Evolutionary conservation across 2,113 vertebrate species (phyloP).

Genomic region (Dasyurus viverrinus): DNA sequence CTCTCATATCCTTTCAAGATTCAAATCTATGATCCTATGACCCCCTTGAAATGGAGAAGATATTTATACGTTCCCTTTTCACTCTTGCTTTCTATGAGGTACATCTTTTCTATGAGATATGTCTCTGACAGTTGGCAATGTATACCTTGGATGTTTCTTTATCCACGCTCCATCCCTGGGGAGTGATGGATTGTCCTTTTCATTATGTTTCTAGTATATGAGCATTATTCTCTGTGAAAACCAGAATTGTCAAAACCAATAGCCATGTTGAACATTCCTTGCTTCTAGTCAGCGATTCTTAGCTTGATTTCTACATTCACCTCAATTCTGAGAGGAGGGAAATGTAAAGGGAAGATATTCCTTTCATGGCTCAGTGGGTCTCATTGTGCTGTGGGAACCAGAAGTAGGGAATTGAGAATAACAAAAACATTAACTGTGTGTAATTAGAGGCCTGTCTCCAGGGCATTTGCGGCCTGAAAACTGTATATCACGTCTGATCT

Average conservation of each 20-base stretch:
- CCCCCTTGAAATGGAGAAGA: not conserved
- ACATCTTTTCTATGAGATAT: not conserved
- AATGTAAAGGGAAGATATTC: not conserved
- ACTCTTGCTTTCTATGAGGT: not conserved
- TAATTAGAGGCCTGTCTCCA: conserved; percentile 29
- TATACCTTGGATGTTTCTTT: not conserved
- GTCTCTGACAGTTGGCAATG: not conserved
- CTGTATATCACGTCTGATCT: conserved; percentile 30
- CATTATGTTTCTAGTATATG: not conserved
- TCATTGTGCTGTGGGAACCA: not conserved
- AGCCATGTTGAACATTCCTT: not conserved
- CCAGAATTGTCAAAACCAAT: conserved; percentile 23
- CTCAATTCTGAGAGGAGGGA: not conserved
- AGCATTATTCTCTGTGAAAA: not conserved
- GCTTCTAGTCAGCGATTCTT: not conserved
- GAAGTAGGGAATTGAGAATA: not conserved
- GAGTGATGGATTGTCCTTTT: conserved; percentile 4
- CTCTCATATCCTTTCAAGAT: not conserved
- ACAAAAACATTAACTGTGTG: not conserved
- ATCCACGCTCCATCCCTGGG: not conserved
- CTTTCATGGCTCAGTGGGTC: not conserved
- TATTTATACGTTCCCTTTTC: not conserved
- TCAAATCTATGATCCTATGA: not conserved
- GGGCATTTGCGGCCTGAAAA: conserved; percentile 52
- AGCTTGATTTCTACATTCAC: not conserved